Evolutionary conservation across 1,140 invertebrate species (phyloP), one percentile per base, ranked within the genome.

Genomic region (Mercenaria mercenaria): DNA sequence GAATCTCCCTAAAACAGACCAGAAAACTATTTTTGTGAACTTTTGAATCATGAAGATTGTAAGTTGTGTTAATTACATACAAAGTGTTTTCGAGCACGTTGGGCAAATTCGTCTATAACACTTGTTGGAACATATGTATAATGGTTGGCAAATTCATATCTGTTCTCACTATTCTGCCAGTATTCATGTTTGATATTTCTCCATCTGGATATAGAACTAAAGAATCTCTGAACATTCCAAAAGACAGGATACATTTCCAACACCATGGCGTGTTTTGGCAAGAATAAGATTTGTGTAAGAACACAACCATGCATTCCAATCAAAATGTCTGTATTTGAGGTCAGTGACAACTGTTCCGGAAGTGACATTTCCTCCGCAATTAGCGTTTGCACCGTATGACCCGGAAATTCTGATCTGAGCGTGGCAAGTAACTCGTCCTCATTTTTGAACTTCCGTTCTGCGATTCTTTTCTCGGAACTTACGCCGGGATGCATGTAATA

Each of bases 221-320:
- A 88, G 50, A 79, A 94, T 13, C 50, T 69, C 50, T 92, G 91
- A 26, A 79, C 59, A 20, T 82, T 85, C 90, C 89, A 93, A 85
- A 94, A 94, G 18, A 64, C 90, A 0, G 94, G 94, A 64, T 97
- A 98, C 97, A 99, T 95, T 97, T 99, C 99, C 96, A 99, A 99
- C 39, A 99, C 97, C 52, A 97, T 97, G 41, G 98, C 98, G 98
- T 99, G 99, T 95, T 99, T 98, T 0, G 99, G 99, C 91, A 99
- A 96, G 96, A 99, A 99, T 81, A 99, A 96, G 37, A 98, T 95
- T 96, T 99, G 99, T 0, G 99, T 99, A 23, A 99, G 95, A 0
- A 99, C 99, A 89, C 99, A 98, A 32, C 99, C 99, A 96, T 99
- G 99, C 96, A 99, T 99, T 32, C 99, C 99, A 94, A 99, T 98